Percentiles rank a stretch among this genome's conserved stretches.
Conservation (phyloP, 2,797 vertebrate species). For the Brotula barbata region DNA sequence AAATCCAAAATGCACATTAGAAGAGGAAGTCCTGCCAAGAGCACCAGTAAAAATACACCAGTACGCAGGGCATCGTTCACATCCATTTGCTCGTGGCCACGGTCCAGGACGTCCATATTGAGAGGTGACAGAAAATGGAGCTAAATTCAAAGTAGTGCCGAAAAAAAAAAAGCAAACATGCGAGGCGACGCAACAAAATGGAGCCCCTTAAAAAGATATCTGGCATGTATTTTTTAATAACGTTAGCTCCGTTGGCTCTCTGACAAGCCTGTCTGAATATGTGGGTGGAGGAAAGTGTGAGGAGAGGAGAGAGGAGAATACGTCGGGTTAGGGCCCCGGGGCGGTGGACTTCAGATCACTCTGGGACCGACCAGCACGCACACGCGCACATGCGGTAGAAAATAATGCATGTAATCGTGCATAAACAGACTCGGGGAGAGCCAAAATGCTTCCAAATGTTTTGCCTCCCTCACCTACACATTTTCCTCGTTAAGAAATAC, state of each 20-base stretch:
- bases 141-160: background rate
- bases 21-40: constrained; percentile 18
- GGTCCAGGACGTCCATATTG: constrained; percentile 23
- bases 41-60: constrained; percentile 2
- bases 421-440: constrained; percentile 42
- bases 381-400: constrained; percentile 16
- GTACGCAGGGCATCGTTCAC: background rate
- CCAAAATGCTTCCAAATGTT: constrained; percentile 49
- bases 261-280: constrained; percentile 60
- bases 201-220: constrained; percentile 36
- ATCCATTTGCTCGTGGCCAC: constrained; percentile 19
- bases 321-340: constrained; percentile 56
- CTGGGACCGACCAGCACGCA: constrained; percentile 27
- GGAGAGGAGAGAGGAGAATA: constrained; percentile 56
- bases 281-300: constrained; percentile 71
- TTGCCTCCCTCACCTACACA: constrained; percentile 44
- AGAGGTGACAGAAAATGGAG: constrained; percentile 6
- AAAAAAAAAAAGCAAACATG: constrained; percentile 26
- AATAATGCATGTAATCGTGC: constrained; percentile 47
- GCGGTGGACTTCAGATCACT: constrained; percentile 62
- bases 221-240: constrained; percentile 21
- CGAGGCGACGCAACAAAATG: constrained; percentile 31
- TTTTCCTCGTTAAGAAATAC: constrained; percentile 56
- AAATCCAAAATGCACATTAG: constrained; percentile 22
- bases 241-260: constrained; percentile 53